Conservation (phyloP, 23 tunicate genomes). For the Oikopleura dioica region DNA sequence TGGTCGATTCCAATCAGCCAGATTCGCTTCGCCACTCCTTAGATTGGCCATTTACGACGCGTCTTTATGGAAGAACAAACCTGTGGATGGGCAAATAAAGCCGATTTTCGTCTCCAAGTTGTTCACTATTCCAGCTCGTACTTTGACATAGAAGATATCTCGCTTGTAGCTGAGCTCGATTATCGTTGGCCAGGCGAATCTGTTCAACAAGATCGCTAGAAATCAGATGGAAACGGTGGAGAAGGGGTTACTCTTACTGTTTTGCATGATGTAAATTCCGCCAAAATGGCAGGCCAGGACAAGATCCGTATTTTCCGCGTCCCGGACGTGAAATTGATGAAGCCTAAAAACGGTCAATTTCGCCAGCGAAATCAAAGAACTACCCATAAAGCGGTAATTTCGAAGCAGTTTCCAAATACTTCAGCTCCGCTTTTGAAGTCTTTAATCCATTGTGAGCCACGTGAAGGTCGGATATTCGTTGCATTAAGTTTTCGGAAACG, state of each 20-base stretch:
- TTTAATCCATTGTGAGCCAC: constrained; percentile 18
- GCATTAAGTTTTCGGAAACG: constrained; percentile 33
- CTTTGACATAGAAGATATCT: constrained; percentile 41
- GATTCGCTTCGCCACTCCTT: background rate
- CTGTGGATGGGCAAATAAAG: background rate
- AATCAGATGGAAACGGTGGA: background rate
- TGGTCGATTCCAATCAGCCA: background rate
- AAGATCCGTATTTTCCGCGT: background rate
- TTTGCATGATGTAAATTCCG: background rate
- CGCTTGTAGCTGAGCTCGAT: constrained; percentile 47
- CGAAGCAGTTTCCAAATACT: constrained; percentile 50
- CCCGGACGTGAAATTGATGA: background rate
- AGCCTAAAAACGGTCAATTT: background rate
- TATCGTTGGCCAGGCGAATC: constrained; percentile 66
- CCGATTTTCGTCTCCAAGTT: background rate
- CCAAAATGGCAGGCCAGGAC: background rate
- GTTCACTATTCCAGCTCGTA: constrained; percentile 18
- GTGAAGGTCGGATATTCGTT: constrained; percentile 42
- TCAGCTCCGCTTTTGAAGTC: constrained; percentile 27
- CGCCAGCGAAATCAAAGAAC: constrained; percentile 43
- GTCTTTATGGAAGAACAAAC: no score
- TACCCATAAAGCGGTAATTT: constrained; percentile 66
- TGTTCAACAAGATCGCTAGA: constrained; percentile 20
- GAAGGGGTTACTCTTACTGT: background rate
- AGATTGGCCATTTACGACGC: no score